These are phyloP conservation scores for Clarias gariepinus DNA, from an alignment of 2,113 vertebrate genomes.

Conservation along the genomic window DNA sequence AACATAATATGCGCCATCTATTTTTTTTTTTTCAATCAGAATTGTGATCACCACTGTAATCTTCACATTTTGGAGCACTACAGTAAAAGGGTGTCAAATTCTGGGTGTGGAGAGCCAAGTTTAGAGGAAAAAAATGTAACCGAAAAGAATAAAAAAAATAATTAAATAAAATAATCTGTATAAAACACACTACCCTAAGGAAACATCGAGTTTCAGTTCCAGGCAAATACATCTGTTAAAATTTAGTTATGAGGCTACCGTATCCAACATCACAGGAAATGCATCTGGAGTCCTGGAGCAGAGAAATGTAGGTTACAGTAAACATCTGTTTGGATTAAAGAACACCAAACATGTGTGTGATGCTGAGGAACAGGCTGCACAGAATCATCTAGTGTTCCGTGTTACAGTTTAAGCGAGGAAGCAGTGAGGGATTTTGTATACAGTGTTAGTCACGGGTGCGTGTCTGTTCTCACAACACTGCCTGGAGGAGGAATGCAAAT, in stretches of 20 bases:
- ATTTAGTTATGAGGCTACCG: not conserved
- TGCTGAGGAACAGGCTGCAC: no score
- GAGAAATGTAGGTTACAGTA: not conserved
- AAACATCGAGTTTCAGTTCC: not conserved
- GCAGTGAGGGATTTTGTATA: not conserved
- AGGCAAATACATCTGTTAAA: not conserved
- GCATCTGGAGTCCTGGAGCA: not conserved
- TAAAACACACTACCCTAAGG: not conserved
- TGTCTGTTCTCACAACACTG: conserved; percentile 6
- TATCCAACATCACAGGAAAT: not conserved
- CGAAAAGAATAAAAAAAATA: not conserved
- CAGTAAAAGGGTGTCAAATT: not conserved
- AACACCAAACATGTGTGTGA: not conserved
- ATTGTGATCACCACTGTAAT: not conserved
- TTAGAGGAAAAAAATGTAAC: not conserved
- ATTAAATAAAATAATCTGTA: not conserved
- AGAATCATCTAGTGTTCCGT: not conserved
- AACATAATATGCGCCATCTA: not conserved
- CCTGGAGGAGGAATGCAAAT: not conserved
- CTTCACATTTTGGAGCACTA: not conserved
- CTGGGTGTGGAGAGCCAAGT: not conserved
- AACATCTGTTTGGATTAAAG: not conserved
- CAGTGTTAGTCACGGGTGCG: not conserved
- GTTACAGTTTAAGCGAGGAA: not conserved
- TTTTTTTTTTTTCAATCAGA: not conserved